Conservation (phyloP, 1,140 invertebrate genomes). For the Tribolium castaneum region DNA sequence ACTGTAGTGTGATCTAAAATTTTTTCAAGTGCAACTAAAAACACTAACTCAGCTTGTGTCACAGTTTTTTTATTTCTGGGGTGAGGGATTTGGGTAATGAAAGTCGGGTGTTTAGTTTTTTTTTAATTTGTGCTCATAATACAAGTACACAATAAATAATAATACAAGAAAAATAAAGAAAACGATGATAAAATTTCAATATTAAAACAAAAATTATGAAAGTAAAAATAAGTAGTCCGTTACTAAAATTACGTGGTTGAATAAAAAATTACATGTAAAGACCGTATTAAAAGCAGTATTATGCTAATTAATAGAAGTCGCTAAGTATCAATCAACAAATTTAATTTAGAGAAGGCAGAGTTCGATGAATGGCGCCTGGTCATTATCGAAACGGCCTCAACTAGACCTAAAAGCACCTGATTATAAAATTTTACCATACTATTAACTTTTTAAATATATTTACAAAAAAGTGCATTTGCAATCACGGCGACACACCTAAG, state of each 20-base stretch:
- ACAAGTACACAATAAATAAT: slow-evolving; percentile 58
- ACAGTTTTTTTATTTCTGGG: background rate
- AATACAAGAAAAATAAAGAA: slow-evolving; percentile 57
- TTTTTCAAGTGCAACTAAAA: too few species aligned
- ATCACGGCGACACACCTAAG: slow-evolving; percentile 62
- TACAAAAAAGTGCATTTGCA: slow-evolving; percentile 60
- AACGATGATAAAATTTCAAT: slow-evolving; percentile 59
- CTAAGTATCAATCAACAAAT: slow-evolving; percentile 51
- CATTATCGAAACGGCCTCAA: slow-evolving; percentile 20
- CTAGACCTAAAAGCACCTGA: slow-evolving; percentile 54
- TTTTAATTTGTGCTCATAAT: slow-evolving; percentile 59
- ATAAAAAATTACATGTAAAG: slow-evolving; percentile 35
- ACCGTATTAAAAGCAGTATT: slow-evolving; percentile 19
- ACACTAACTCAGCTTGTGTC: too few species aligned
- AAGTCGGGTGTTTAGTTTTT: slow-evolving; percentile 16
- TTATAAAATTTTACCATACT: slow-evolving; percentile 54
- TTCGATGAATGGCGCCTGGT: slow-evolving; percentile 30
- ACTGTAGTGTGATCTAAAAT: too few species aligned
- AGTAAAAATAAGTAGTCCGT: slow-evolving; percentile 45
- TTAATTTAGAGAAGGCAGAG: slow-evolving; percentile 43
- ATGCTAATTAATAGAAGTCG: slow-evolving; percentile 39
- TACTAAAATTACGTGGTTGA: slow-evolving; percentile 36
- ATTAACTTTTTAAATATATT: slow-evolving; percentile 55
- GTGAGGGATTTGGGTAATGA: background rate
- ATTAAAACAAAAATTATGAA: slow-evolving; percentile 57